These are phyloP conservation scores for Eunapius fragilis DNA, from an alignment of 37 sponge, comb jelly and placozoan genomes.

Conservation along the genomic window DNA sequence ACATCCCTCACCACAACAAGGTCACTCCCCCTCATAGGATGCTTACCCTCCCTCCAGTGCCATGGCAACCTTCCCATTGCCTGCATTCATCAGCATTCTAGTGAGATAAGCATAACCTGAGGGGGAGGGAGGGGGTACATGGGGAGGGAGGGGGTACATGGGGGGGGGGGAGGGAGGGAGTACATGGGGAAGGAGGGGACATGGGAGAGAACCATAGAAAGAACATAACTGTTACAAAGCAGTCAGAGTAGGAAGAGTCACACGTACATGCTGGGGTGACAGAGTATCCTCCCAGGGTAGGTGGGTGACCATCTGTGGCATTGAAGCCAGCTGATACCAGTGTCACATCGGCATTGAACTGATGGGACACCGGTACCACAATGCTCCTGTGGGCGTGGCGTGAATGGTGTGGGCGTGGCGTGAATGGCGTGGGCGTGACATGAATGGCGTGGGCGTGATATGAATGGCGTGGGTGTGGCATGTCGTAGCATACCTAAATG, in stretches of 20 bases:
- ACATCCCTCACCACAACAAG: not conserved
- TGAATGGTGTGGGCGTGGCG: too few relatives aligned
- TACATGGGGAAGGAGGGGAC: too few relatives aligned
- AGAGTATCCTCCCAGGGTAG: slow-evolving; percentile 82
- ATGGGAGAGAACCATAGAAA: too few relatives aligned
- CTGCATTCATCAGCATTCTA: slow-evolving; percentile 77
- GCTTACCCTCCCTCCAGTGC: slow-evolving; percentile 95
- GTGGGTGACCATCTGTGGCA: slow-evolving; percentile 84
- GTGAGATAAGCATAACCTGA: slow-evolving; percentile 88
- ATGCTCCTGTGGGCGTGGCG: slow-evolving; percentile 43
- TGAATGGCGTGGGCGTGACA: too few relatives aligned
- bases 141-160: too few relatives aligned
- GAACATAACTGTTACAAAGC: too few relatives aligned
- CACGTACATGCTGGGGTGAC: slow-evolving; percentile 85
- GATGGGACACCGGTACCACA: slow-evolving; percentile 72
- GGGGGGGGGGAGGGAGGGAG: not conserved
- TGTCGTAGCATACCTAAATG: slow-evolving; percentile 73
- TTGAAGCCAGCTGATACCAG: slow-evolving; percentile 95
- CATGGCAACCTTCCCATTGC: slow-evolving; percentile 80
- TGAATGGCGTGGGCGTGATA: too few relatives aligned
- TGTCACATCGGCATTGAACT: slow-evolving; percentile 86
- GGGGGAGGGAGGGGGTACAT: not conserved
- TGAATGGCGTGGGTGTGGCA: too few relatives aligned
- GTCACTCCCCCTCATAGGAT: too few relatives aligned
- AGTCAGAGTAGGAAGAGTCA: too few relatives aligned